Evolutionary conservation across 2,888 invertebrate genomes (phyloP).

Genomic region (Stenoptilia bipunctidactyla): DNA sequence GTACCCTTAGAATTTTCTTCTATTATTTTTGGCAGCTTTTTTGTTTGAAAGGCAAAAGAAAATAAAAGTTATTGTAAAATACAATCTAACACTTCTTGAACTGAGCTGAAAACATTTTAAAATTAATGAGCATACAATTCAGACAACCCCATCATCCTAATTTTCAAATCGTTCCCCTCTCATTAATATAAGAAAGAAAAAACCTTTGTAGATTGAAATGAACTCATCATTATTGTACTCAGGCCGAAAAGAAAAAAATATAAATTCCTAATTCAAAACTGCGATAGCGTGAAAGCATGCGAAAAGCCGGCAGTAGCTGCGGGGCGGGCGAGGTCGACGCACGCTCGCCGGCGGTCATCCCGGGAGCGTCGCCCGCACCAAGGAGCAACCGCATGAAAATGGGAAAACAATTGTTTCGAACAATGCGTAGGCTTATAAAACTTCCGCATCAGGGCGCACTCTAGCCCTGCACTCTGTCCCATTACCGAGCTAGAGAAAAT

Average conservation of each 20-base stretch:
- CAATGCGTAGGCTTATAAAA: conserved; percentile 33
- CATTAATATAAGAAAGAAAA: too few species aligned
- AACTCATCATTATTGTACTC: too few species aligned
- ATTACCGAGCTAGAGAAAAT: background rate
- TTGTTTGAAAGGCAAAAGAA: too few species aligned
- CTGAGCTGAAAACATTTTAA: too few species aligned
- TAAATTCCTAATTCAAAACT: conserved; percentile 6
- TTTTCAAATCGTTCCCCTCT: too few species aligned
- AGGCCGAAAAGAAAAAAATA: conserved; percentile 2
- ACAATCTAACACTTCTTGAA: too few species aligned
- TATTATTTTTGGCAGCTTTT: too few species aligned
- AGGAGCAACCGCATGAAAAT: conserved; percentile 26
- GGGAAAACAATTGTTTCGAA: conserved; percentile 45
- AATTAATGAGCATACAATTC: too few species aligned
- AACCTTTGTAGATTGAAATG: too few species aligned
- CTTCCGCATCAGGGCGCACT: background rate
- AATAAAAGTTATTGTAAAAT: too few species aligned
- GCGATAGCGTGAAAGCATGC: conserved; percentile 9
- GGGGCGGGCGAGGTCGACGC: conserved; percentile 37
- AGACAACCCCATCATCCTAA: too few species aligned
- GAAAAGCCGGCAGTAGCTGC: conserved; percentile 16
- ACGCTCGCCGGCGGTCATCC: conserved; percentile 36
- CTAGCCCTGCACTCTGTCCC: background rate
- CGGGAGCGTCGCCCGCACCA: conserved; percentile 27
- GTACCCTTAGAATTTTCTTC: too few species aligned